Evolutionary conservation across 2,113 vertebrate genomes (phyloP).

Genomic region (Garra rufa): DNA sequence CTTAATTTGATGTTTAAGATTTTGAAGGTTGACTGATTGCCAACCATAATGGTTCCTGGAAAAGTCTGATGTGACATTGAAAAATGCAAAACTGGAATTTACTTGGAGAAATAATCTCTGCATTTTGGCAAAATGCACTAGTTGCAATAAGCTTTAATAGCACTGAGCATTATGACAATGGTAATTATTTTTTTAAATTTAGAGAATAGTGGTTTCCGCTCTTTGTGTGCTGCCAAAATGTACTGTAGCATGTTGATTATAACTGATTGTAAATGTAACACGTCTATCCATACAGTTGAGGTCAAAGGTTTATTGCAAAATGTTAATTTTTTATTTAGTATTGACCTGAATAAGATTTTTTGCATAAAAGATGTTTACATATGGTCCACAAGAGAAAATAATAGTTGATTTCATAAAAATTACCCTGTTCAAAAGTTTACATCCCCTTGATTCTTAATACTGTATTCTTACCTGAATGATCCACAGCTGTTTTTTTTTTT

Average conservation of each 20-base stretch:
- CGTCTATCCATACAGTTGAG: too few species aligned
- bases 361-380: too few species aligned
- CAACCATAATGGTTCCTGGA: neutral
- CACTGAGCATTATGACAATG: neutral
- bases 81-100: neutral
- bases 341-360: too few species aligned
- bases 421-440: too few species aligned
- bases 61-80: neutral
- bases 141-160: neutral
- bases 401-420: too few species aligned
- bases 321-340: too few species aligned
- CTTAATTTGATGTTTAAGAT: constrained; percentile 24
- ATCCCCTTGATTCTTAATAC: too few species aligned
- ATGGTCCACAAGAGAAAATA: too few species aligned
- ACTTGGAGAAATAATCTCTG: neutral
- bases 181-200: neutral
- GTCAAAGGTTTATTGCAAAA: too few species aligned
- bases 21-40: neutral
- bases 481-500: too few species aligned
- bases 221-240: neutral
- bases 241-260: neutral
- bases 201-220: neutral
- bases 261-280: neutral
- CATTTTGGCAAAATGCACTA: neutral
- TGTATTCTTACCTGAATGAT: too few species aligned